Conservation (phyloP, 2,888 invertebrate genomes). For the Leptopilina syphax region DNA sequence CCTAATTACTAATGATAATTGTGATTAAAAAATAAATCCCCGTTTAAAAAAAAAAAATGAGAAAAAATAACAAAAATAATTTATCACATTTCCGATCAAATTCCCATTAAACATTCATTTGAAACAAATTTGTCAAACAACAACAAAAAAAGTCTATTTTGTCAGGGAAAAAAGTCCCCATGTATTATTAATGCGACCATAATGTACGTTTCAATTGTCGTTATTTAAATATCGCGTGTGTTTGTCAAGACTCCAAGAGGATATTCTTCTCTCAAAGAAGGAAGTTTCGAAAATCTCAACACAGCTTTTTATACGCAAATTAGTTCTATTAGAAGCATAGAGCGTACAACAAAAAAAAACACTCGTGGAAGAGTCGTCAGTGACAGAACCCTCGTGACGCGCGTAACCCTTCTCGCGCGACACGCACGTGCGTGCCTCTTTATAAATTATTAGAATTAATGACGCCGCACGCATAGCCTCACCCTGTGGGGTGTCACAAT, state of each 20-base stretch:
- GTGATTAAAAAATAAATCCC: too few relatives aligned
- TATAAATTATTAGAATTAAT: slow-evolving; percentile 76
- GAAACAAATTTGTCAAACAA: too few relatives aligned
- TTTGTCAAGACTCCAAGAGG: background rate
- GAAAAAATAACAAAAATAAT: too few relatives aligned
- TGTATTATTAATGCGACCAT: too few relatives aligned
- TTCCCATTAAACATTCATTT: too few relatives aligned
- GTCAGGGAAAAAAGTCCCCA: too few relatives aligned
- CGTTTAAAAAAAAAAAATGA: too few relatives aligned
- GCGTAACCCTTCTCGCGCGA: slow-evolving; percentile 62
- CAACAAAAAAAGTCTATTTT: too few relatives aligned
- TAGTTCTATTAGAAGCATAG: slow-evolving; percentile 72
- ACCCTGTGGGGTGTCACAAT: slow-evolving; percentile 63
- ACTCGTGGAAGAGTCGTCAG: slow-evolving; percentile 59
- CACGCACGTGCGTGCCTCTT: slow-evolving; percentile 73
- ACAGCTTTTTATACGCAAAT: slow-evolving; percentile 73
- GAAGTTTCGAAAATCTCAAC: slow-evolving; percentile 52
- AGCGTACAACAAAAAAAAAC: slow-evolving; percentile 67
- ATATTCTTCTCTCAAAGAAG: background rate
- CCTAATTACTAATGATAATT: too few relatives aligned
- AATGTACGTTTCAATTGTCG: too few relatives aligned
- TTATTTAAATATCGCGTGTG: background rate
- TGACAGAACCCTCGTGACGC: slow-evolving; percentile 52
- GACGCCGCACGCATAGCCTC: slow-evolving; percentile 70
- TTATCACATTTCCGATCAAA: too few relatives aligned